Conservation (phyloP, 2,888 invertebrate species). For the Lepas anatifera region DNA sequence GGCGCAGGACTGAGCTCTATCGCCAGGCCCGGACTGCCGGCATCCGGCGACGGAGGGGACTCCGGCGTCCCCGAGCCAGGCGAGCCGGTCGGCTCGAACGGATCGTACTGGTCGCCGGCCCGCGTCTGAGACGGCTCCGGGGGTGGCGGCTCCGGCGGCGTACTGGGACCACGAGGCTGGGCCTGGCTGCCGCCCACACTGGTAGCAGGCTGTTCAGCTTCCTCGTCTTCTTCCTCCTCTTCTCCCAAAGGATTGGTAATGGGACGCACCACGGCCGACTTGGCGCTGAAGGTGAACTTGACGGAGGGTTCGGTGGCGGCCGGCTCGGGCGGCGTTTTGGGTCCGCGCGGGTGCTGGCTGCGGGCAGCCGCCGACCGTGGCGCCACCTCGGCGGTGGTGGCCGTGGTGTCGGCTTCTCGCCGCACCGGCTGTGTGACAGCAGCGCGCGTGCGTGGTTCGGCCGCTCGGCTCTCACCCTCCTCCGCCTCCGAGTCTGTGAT, state of each 20-base stretch:
- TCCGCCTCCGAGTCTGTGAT: slow-evolving; percentile 62
- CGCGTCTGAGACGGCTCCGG: slow-evolving; percentile 39
- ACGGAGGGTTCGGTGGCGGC: slow-evolving; percentile 7
- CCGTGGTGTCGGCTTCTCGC: slow-evolving; percentile 5
- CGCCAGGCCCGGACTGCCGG: not conserved
- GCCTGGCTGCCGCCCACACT: not conserved
- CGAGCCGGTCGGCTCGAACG: slow-evolving; percentile 80
- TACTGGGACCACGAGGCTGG: slow-evolving; percentile 2
- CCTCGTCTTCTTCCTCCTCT: not conserved
- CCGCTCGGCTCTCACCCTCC: slow-evolving; percentile 25
- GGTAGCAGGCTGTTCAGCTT: not conserved
- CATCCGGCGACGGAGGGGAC: slow-evolving; percentile 22
- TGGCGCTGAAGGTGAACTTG: not conserved
- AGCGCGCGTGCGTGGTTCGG: slow-evolving; percentile 22
- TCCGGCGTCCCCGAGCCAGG: slow-evolving; percentile 42
- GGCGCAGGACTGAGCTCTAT: no score
- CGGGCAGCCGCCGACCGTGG: not conserved
- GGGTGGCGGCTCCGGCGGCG: slow-evolving; percentile 14
- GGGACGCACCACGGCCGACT: not conserved
- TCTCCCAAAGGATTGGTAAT: not conserved
- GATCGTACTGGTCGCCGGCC: slow-evolving; percentile 51
- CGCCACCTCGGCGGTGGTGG: slow-evolving; percentile 15
- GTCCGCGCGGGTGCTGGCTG: not conserved
- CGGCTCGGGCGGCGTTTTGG: slow-evolving; percentile 1
- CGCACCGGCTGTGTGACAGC: slow-evolving; percentile 14